phyloP scores from a whole-genome alignment of 2,797 vertebrate species.

The Telmatherina bonti region DNA sequence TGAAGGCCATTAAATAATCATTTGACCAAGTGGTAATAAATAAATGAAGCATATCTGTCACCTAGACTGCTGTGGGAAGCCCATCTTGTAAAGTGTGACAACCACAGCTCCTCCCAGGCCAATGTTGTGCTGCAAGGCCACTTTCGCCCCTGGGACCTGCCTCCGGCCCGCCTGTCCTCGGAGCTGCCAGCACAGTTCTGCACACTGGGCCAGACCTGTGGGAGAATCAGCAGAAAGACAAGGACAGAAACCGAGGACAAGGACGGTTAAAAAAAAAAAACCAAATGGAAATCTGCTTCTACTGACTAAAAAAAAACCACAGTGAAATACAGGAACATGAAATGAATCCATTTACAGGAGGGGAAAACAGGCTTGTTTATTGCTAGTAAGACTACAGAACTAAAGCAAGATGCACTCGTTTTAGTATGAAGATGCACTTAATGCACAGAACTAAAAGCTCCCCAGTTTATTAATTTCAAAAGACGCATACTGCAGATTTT shows the following conservation, averaged over 20 bases:
- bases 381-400: no score
- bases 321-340: neutral
- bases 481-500: no score
- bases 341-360: no score
- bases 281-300: neutral
- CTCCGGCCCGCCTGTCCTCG: conserved; percentile 89
- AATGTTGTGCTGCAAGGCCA: conserved; percentile 95
- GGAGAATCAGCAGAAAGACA: conserved; percentile 31
- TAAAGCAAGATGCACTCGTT: no score
- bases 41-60: conserved; percentile 24
- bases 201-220: conserved; percentile 96
- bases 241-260: neutral
- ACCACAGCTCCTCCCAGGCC: conserved; percentile 94
- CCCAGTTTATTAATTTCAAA: no score
- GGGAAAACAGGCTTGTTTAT: no score
- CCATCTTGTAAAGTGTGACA: conserved; percentile 91
- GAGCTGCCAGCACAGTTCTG: conserved; percentile 98
- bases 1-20: neutral
- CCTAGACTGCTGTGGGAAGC: conserved; percentile 85
- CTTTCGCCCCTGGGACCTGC: conserved; percentile 91
- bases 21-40: neutral
- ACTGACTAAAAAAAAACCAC: neutral
- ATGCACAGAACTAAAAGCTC: no score
- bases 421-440: no score
- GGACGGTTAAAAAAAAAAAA: no score